Base-by-base conservation (phyloP, 2,888 invertebrate genomes). In the Drosophila picticornis region DNA sequence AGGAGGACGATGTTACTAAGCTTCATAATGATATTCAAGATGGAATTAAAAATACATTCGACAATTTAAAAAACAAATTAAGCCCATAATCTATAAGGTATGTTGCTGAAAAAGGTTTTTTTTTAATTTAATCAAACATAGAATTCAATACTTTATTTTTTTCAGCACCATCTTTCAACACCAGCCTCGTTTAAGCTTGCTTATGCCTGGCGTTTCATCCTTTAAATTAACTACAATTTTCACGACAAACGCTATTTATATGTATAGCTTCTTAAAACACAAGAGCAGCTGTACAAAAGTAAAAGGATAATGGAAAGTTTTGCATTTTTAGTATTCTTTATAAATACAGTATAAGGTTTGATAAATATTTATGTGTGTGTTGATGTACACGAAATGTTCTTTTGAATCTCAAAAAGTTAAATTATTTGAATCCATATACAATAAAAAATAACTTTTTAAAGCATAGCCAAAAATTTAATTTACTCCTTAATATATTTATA, bases 1-100 rank as follows among this genome's bases (percentile, higher is more conserved):
- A 91, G 50, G 90, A 91, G 4, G 79, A 84, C 52, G 83, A 86
- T n/a, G 71, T 85, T 3, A 68, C 79, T 27, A 91, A 86, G 56
- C 51, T 90, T 4, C 81, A 79, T 13, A 77, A 84, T 27, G 67
- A 77, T 22, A 38, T 91, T 2, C 69, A 74, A 0, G 81, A 88
- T 25, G 62, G 56, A 13, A 1, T 87, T 25, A 72, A 81, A n/a
- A 69, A 68, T 11, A 51, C 74, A 4, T 55, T 51, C 46, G 84
- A 84, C 22, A 79, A 74, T 34, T 31, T 86, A 0, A 82, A 76
- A 36, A 73, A 84, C 55, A 51, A 57, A 2, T 32, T 88, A n/a
- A 68, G 50, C 43, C 60, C 61, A 52, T 65, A 66, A 62, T 52
- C 29, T n/a, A 16, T 5, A 9, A 57, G 40, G 60, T 57, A 46